Base-by-base conservation (phyloP, 2,797 vertebrate genomes). In the Yasuhikotakia modesta region DNA sequence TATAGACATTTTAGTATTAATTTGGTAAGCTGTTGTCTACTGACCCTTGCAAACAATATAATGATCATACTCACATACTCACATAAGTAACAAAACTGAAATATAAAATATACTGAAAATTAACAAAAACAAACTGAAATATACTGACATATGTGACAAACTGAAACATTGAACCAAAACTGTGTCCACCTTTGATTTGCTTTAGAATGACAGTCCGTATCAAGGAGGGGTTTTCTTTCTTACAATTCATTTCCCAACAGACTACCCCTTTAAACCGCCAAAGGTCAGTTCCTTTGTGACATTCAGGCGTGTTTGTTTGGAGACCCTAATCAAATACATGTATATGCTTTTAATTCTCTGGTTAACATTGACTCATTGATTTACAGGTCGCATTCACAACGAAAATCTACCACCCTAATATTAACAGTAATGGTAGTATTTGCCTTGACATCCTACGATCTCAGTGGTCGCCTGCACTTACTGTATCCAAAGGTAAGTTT, bases 391-490 rank as follows among this genome's bases (percentile, higher is more conserved):
- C 94, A 64, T 96, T 96, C 84, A 95, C 94, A 22, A 96, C 95
- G 81, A 96, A 94, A 88, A 96, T 96, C 81, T 96, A 96, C 90
- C 95, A 96, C 85, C 95, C 95, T 43, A 96, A 96, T 86, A 96
- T 96, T 83, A 96, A 95, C 94, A 96, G 93, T 89, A 96, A 95
- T 72, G 95, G 95, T 75, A 96, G 94, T 88, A 95, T 96, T 89
- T 96, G 95, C 87, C 90, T 96, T 66, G 94, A 96, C 83, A 95
- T 96, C 85, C 88, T 96, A 84, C 92, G 94, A 81, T 95, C 95
- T 63, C 95, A 96, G 67, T 96, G 95, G 95, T 96, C 94, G 19
- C 95, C 95, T 78, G 95, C 95, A 11, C 91, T 96, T 76, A 95
- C 95, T 24, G 92, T 96, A 82, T 96, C 95, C 68, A 95, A 96